Base-by-base conservation (phyloP, 2,797 vertebrate genomes). In the Sebastes wilsoni region DNA sequence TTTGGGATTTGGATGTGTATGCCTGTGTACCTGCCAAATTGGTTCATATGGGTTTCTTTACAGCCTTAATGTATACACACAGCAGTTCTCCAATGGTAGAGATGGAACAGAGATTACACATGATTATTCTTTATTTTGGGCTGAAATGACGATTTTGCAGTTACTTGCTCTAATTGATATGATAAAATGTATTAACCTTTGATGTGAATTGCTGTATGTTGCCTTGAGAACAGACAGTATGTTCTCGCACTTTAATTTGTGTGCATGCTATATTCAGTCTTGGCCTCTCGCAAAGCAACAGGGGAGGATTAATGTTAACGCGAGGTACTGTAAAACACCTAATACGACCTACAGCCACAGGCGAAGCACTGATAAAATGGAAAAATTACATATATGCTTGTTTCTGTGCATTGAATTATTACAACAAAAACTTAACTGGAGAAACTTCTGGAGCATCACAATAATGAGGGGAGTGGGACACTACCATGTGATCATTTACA, bases 161-260 rank as follows among this genome's bases (percentile, higher is more conserved):
- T 32, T 30, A 38, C 14, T 60, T 36, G 22, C 27, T 66, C 8
- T 38, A 54, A 59, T 67, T 72, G 2, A 27, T 25, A 8, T 12
- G 14, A 73, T 56, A 2, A 42, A 67, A 75, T 4, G 10, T 28
- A 75, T 73, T 60, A 68, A 54, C 49, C 64, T 80, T 80, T 16
- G 7, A 23, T 60, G 55, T 64, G n/a, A 59, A 55, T 73, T 59
- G 27, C 12, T 67, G 10, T 22, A 8, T 16, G 22, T 13, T 64
- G 10, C 13, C 9, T 18, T 69, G 1, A 58, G 67, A 72, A 55
- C 72, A 59, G 52, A 11, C 12, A 46, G 58, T 23, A 6, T 79
- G 34, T 49, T 60, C 32, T 11, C 11, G 0, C n/a, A 18, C 32
- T 64, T 2, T 23, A 6, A 59, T 77, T 38, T 71, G 18, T 69